A percentile compares a stretch with the other conserved stretches of the same genome.
phyloP scores from a whole-genome alignment of 2,888 invertebrate genomes.

The Leptarthrus brevirostris region DNA sequence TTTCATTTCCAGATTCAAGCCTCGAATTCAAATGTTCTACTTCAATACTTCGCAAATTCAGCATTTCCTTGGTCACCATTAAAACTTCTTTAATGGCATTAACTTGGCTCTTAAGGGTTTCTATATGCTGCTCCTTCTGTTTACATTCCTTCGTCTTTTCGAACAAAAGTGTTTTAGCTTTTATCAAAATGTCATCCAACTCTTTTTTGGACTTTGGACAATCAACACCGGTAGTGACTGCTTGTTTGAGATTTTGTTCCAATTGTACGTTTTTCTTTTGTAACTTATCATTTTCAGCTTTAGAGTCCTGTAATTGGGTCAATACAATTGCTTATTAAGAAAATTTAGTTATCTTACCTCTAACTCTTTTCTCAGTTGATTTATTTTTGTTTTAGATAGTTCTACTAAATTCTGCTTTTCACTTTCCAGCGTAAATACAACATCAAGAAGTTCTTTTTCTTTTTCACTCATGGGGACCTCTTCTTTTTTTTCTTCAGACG shows the following conservation, averaged over 20 bases:
- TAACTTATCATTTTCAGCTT: constrained; percentile 63
- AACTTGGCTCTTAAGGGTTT: constrained; percentile 77
- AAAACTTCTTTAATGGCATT: constrained; percentile 83
- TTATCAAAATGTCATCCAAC: constrained; percentile 69
- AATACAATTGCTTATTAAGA: not conserved
- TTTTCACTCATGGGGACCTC: constrained; percentile 44
- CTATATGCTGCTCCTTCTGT: constrained; percentile 83
- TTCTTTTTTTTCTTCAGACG: not conserved
- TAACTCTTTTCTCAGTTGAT: constrained; percentile 63
- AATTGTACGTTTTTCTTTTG: constrained; percentile 62
- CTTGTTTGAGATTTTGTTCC: constrained; percentile 64
- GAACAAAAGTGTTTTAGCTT: constrained; percentile 77
- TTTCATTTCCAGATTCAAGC: constrained; percentile 75
- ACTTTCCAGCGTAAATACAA: constrained; percentile 65
- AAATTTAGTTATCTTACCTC: constrained; percentile 61
- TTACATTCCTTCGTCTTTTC: constrained; percentile 81
- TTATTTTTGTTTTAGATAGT: constrained; percentile 63
- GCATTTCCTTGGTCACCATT: constrained; percentile 81
- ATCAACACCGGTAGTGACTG: constrained; percentile 62
- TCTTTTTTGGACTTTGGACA: constrained; percentile 64
- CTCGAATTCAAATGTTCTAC: constrained; percentile 80
- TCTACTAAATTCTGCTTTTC: constrained; percentile 65
- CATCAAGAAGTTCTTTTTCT: constrained; percentile 64
- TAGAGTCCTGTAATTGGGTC: constrained; percentile 58
- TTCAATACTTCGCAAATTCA: constrained; percentile 83